Conservation (phyloP, 92 coral and sea anemone species). For the Porites divaricata region DNA sequence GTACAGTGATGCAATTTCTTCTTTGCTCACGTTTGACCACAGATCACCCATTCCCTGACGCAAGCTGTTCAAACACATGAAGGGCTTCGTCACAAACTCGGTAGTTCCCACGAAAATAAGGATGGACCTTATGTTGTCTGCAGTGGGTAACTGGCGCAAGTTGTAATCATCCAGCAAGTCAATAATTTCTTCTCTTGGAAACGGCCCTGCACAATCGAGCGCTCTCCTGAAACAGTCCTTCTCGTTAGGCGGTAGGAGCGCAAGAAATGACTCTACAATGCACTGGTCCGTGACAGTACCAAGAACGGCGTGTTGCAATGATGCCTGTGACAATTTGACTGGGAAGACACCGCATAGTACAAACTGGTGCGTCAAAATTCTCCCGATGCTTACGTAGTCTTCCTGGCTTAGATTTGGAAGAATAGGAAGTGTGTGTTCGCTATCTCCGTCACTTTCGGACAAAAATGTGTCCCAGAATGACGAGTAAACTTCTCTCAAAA, state of each 20-base stretch:
- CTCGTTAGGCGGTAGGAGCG: constrained; percentile 49
- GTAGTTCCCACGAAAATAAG: constrained; percentile 11
- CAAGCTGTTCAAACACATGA: constrained; percentile 27
- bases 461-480: no score
- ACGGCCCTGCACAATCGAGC: constrained; percentile 30
- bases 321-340: constrained; percentile 54
- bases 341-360: constrained; percentile 62
- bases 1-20: constrained; percentile 54
- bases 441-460: no score
- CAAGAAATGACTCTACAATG: constrained; percentile 49
- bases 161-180: constrained; percentile 54
- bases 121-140: constrained; percentile 27
- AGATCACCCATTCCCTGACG: constrained; percentile 54
- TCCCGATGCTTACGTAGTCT: constrained; percentile 39
- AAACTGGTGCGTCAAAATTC: constrained; percentile 66
- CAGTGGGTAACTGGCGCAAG: constrained; percentile 54
- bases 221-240: constrained; percentile 52
- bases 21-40: constrained; percentile 36
- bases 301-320: constrained; percentile 51
- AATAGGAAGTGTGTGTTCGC: no score
- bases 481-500: no score
- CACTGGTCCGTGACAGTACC: constrained; percentile 53
- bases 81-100: constrained; percentile 54
- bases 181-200: constrained; percentile 40
- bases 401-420: no score